These are phyloP conservation scores for Hydropsyche tenuis DNA, from an alignment of 1,140 invertebrate genomes.

Conservation along the genomic window DNA sequence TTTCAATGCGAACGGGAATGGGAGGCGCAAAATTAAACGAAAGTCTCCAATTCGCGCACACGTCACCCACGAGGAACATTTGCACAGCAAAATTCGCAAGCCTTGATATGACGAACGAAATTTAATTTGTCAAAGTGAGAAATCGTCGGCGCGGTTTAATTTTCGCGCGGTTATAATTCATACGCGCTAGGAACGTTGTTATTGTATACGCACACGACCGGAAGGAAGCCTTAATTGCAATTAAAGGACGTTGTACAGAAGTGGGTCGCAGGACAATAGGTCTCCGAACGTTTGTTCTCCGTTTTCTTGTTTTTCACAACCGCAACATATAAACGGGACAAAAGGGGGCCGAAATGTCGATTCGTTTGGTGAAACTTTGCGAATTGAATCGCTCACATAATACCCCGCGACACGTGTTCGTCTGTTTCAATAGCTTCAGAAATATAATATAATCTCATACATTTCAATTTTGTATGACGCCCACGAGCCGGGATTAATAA, in stretches of 20 bases:
- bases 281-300: background rate
- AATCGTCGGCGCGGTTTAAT: constrained; percentile 7
- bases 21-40: no score
- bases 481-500: no score
- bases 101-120: no score
- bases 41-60: no score
- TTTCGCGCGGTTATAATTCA: constrained; percentile 11
- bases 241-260: background rate
- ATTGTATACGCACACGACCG: background rate
- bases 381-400: background rate
- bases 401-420: background rate
- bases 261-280: constrained; percentile 2
- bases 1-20: no score
- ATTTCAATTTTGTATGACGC: no score
- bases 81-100: no score
- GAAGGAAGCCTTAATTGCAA: constrained; percentile 16
- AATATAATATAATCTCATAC: no score
- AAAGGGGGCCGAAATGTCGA: background rate
- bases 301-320: background rate
- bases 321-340: background rate
- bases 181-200: background rate
- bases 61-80: no score
- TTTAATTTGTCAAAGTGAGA: no score
- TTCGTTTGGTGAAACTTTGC: constrained; percentile 1
- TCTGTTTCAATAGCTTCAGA: background rate